Base-by-base conservation (phyloP, 1,140 invertebrate genomes). In the Pissodes strobi region DNA sequence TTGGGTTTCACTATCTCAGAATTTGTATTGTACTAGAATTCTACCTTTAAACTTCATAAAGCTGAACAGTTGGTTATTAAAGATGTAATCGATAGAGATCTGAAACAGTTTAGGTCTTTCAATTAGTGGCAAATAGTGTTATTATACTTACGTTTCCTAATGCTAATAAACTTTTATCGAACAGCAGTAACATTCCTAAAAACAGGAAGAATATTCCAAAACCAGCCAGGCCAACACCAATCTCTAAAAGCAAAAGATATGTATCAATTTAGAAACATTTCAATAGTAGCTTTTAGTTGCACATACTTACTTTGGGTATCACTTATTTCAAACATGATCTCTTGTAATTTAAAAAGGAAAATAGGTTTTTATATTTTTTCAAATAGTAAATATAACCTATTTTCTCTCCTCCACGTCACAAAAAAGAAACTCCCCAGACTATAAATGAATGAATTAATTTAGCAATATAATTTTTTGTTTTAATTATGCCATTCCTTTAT, bases 201-300 rank as follows among this genome's bases (percentile, higher is more conserved):
- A 99, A 95, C 15, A 99, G 84, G 76, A 99, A 99, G 45, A 91
- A 88, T 69, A 98, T 88, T 10, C 98, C 98, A 84, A 99, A 98
- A 30, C 92, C 94, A 30, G 95, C 91, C 46, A 99, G 82, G 12
- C 96, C 97, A 30, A 99, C 92, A 39, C 98, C 98, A 78, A 99
- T 99, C 85, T 98, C 94, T 96, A 78, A 69, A 77, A 74, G 22
- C 56, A 55, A 64, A 30, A 52, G 37, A 21, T 43, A 55, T 51
- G 45, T 58, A 64, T n/a, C n/a, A n/a, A n/a, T n/a, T n/a, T n/a
- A n/a, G n/a, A n/a, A n/a, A n/a, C n/a, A n/a, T n/a, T n/a, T n/a
- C n/a, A n/a, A n/a, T n/a, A n/a, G n/a, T n/a, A n/a, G n/a, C n/a
- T n/a, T n/a, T n/a, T n/a, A n/a, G n/a, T n/a, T n/a, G n/a, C n/a